Percentiles rank a stretch among this genome's conserved stretches.
These are phyloP conservation scores for Podilymbus podiceps DNA, from an alignment of 2,113 vertebrate species.

Conservation along the genomic window DNA sequence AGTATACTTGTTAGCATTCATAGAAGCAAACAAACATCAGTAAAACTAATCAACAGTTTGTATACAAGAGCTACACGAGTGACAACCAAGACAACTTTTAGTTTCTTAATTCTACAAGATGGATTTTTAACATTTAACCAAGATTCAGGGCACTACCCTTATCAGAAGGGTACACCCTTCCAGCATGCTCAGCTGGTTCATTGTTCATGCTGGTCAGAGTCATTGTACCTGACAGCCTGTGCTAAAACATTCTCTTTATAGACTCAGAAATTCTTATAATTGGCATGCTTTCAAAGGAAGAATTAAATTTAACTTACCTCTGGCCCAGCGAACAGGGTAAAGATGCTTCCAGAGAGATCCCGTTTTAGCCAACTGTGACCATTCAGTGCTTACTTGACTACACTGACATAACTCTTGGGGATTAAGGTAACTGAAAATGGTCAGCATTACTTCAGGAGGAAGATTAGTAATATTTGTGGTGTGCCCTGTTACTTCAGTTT, in stretches of 20 bases:
- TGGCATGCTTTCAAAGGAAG: not conserved
- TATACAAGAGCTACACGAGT: not conserved
- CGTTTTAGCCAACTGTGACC: constrained; percentile 87
- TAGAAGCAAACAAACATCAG: not conserved
- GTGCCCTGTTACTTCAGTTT: constrained; percentile 69
- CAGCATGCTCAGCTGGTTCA: not conserved
- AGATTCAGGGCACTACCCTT: not conserved
- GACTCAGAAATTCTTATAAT: not conserved
- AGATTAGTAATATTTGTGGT: constrained; percentile 82
- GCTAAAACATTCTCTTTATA: not conserved
- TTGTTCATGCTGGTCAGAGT: not conserved
- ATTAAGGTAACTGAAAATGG: constrained; percentile 88
- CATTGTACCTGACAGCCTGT: not conserved
- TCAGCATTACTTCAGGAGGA: constrained; percentile 91
- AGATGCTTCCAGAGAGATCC: constrained; percentile 95
- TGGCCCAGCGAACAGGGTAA: constrained; percentile 93
- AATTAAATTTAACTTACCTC: constrained; percentile 77
- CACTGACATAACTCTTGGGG: constrained; percentile 91
- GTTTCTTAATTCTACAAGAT: not conserved
- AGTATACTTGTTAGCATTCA: not conserved
- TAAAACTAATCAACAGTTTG: not conserved
- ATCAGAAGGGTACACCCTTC: not conserved
- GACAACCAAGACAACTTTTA: not conserved
- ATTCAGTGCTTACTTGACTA: constrained; percentile 88
- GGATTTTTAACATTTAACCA: not conserved